Evolutionary conservation across 2,113 vertebrate species (phyloP).

Genomic region (Paralichthys olivaceus): DNA sequence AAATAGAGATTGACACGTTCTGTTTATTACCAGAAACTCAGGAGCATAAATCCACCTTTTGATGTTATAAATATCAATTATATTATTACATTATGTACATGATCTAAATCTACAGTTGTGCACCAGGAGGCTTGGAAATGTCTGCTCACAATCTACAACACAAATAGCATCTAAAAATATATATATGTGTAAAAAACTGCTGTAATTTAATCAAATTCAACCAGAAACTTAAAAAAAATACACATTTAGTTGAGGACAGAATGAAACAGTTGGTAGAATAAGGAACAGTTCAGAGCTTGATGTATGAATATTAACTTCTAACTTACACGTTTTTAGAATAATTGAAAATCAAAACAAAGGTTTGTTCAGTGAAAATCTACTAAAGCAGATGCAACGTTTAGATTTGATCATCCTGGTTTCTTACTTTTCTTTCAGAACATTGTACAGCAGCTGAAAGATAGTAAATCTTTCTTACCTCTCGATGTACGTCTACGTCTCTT

Average conservation of each 20-base stretch:
- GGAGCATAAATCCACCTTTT: slow-evolving; percentile 34
- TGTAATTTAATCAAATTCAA: neutral
- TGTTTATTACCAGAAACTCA: slow-evolving; percentile 46
- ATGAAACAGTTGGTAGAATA: neutral
- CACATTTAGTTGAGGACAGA: neutral
- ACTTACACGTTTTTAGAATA: neutral
- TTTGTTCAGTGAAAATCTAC: too few species aligned
- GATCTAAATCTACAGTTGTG: slow-evolving; percentile 39
- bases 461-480: neutral
- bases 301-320: neutral
- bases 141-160: slow-evolving; percentile 18
- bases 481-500: neutral
- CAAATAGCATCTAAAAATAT: slow-evolving; percentile 17
- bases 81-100: slow-evolving; percentile 61
- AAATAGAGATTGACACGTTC: slow-evolving; percentile 14
- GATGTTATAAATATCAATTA: slow-evolving; percentile 68
- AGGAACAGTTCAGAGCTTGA: neutral
- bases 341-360: neutral
- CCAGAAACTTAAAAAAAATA: slow-evolving; percentile 2
- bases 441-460: too few species aligned
- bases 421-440: too few species aligned
- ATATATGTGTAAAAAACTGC: slow-evolving; percentile 22
- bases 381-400: too few species aligned
- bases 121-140: slow-evolving; percentile 9
- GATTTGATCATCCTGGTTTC: too few species aligned